A percentile compares a stretch with the other conserved stretches of the same genome.
Conservation (phyloP, 2,797 vertebrate species). For the Uromys caudimaculatus region DNA sequence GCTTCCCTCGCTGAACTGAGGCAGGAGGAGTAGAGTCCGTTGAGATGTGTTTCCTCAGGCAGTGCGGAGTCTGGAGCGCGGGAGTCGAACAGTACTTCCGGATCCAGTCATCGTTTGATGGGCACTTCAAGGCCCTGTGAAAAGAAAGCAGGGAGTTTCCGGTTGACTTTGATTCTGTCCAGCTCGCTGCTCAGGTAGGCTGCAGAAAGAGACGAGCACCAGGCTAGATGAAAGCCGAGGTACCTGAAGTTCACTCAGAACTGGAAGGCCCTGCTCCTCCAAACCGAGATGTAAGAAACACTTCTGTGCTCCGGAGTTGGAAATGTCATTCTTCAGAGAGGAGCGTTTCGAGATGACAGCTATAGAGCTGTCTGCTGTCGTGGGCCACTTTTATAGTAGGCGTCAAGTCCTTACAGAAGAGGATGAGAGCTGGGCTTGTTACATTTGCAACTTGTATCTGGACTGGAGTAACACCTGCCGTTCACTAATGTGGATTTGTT, state of each 20-base stretch:
- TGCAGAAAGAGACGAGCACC: neutral
- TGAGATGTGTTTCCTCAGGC: neutral
- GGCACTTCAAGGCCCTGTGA: constrained; percentile 67
- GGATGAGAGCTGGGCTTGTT: neutral
- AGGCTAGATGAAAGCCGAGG: constrained; percentile 70
- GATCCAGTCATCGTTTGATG: constrained; percentile 65
- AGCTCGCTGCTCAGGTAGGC: neutral
- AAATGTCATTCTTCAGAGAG: constrained; percentile 81
- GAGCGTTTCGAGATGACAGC: constrained; percentile 79
- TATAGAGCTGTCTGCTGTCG: constrained; percentile 64
- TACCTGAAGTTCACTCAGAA: constrained; percentile 77
- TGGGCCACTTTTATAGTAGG: constrained; percentile 62
- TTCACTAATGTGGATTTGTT: neutral
- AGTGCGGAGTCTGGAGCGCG: neutral
- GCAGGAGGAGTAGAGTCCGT: neutral
- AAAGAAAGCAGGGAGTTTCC: constrained; percentile 69
- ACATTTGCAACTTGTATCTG: rapidly evolving
- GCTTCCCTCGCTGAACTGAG: rapidly evolving
- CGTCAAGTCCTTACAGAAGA: neutral
- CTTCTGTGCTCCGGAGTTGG: constrained; percentile 76
- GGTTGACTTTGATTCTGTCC: constrained; percentile 73
- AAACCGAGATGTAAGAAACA: constrained; percentile 72
- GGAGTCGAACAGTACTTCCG: neutral
- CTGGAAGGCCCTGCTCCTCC: constrained; percentile 75
- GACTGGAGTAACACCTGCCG: rapidly evolving